phyloP scores from a whole-genome alignment of 2,113 vertebrate species.

The Neogale vison region DNA sequence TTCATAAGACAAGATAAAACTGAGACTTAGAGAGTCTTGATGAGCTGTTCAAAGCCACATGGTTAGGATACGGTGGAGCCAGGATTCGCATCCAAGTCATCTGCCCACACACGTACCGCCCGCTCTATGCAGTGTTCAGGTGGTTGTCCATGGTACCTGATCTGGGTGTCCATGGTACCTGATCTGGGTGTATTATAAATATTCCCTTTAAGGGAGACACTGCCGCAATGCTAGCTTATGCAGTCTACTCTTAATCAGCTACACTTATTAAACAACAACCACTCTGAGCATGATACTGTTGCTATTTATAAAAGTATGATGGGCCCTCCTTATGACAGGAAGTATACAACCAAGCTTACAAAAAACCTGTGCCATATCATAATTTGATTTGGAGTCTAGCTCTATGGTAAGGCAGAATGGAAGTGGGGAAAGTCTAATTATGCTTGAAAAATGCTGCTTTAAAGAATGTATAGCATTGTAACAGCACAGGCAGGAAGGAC shows the following conservation, averaged over 20 bases:
- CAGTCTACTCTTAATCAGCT: background rate
- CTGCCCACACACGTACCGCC: background rate
- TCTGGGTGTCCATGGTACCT: background rate
- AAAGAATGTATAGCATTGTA: background rate
- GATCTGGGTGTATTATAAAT: background rate
- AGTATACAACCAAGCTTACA: background rate
- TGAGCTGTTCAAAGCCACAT: background rate
- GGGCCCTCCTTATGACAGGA: background rate
- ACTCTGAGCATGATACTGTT: background rate
- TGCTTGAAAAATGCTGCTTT: background rate
- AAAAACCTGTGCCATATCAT: background rate
- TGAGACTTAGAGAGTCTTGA: background rate
- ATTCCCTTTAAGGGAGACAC: background rate
- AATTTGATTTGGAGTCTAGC: background rate
- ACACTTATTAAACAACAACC: background rate
- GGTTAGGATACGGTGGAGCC: background rate
- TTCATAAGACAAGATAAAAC: background rate
- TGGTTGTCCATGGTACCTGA: background rate
- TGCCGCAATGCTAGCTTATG: background rate
- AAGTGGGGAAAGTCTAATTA: background rate
- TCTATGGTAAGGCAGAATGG: background rate
- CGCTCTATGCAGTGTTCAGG: background rate
- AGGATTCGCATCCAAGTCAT: background rate
- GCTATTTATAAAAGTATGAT: background rate
- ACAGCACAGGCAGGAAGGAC: background rate